These are phyloP conservation scores for Ellobius talpinus DNA, from an alignment of 2,113 vertebrate species.

Conservation along the genomic window DNA sequence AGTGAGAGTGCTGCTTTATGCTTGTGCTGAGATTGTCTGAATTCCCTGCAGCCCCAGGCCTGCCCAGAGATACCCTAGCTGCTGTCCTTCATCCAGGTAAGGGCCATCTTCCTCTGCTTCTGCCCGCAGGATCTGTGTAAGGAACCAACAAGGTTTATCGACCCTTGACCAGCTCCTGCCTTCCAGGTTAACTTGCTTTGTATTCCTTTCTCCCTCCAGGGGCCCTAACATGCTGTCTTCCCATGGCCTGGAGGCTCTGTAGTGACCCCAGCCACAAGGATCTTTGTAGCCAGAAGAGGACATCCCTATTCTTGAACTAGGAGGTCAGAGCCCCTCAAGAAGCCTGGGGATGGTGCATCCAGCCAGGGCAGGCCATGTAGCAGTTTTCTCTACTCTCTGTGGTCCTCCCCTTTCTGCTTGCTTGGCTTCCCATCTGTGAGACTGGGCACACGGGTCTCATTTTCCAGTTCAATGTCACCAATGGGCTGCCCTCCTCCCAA, in stretches of 20 bases:
- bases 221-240: constrained; percentile 60
- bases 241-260: constrained; percentile 28
- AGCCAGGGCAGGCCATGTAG: background rate
- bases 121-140: background rate
- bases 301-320: background rate
- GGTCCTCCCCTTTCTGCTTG: background rate
- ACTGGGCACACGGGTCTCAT: background rate
- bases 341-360: background rate
- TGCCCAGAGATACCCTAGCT: background rate
- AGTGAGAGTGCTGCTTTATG: background rate
- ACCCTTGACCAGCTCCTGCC: background rate
- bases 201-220: constrained; percentile 54
- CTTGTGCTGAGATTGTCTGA: background rate
- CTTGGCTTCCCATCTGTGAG: background rate
- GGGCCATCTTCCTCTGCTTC: background rate
- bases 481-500: too few species aligned
- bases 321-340: background rate
- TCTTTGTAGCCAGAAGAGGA: constrained; percentile 24
- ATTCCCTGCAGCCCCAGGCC: background rate
- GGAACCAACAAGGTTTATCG: background rate
- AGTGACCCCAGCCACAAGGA: background rate
- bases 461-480: background rate
- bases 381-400: background rate
- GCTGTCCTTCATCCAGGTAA: background rate
- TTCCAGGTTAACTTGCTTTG: background rate